These are phyloP conservation scores for Paracentrotus lividus DNA, from an alignment of 53 echinoderm and acorn worm genomes.

Conservation along the genomic window DNA sequence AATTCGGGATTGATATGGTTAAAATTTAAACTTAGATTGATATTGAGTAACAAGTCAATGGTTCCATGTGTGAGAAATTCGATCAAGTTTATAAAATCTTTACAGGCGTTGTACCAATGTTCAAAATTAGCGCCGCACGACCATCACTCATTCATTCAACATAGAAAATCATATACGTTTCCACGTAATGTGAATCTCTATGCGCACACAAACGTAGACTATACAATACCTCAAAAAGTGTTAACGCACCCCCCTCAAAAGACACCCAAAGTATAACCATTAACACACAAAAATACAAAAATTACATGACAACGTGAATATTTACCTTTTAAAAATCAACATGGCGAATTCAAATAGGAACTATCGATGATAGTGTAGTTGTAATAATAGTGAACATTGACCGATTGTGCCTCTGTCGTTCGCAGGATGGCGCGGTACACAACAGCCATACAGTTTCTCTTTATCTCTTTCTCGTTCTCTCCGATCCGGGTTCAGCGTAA, in stretches of 20 bases:
- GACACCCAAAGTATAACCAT: not conserved
- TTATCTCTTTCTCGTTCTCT: not conserved
- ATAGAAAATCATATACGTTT: slow-evolving; percentile 33
- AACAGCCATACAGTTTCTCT: slow-evolving; percentile 31
- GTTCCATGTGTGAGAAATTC: not conserved
- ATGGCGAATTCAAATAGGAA: slow-evolving; percentile 1
- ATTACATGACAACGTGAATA: slow-evolving; percentile 14
- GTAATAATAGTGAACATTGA: slow-evolving; percentile 6
- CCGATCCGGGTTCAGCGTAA: not conserved
- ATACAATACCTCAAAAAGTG: slow-evolving; percentile 35
- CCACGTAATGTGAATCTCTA: slow-evolving; percentile 43
- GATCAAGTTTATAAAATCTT: not conserved
- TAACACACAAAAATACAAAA: not conserved
- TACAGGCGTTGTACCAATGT: not conserved
- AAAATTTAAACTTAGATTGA: not conserved
- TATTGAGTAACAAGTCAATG: not conserved
- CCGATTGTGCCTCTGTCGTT: not conserved
- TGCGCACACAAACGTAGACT: slow-evolving; percentile 17
- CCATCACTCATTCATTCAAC: slow-evolving; percentile 48
- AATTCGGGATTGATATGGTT: not conserved
- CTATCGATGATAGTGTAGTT: not conserved
- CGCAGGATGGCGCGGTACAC: slow-evolving; percentile 57
- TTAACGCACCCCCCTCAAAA: slow-evolving; percentile 48
- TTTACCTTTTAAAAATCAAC: slow-evolving; percentile 11
- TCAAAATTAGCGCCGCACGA: slow-evolving; percentile 45